A percentile compares a stretch with the other conserved stretches of the same genome.
phyloP scores from a whole-genome alignment of 2,888 invertebrate genomes.

The Elmis aenea region DNA sequence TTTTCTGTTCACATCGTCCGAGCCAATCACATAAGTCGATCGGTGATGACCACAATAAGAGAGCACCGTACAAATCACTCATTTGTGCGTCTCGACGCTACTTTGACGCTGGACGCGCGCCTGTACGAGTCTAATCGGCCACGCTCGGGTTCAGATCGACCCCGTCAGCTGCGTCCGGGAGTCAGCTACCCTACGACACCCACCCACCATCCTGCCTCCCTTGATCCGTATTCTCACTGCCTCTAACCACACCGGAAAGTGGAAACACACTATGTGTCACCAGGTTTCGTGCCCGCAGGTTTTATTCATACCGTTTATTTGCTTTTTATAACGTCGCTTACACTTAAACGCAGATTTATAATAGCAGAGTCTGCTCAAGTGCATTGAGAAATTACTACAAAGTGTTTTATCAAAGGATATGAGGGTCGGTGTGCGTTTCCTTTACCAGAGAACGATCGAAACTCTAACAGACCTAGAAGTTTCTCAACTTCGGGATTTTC shows the following conservation, averaged over 20 bases:
- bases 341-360: too few species aligned
- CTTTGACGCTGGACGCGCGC: conserved; percentile 21
- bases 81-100: conserved; percentile 22
- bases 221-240: conserved; percentile 17
- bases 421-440: too few species aligned
- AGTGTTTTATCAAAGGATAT: too few species aligned
- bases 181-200: conserved; percentile 18
- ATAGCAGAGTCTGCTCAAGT: too few species aligned
- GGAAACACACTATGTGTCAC: conserved; percentile 20
- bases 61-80: conserved; percentile 19
- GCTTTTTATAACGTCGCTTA: conserved; percentile 8
- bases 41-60: conserved; percentile 15
- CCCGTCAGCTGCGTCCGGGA: conserved; percentile 26
- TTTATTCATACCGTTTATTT: conserved; percentile 10
- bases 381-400: too few species aligned
- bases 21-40: conserved; percentile 15
- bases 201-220: conserved; percentile 16
- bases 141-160: conserved; percentile 22
- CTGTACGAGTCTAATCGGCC: conserved; percentile 19
- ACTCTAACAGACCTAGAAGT: too few species aligned
- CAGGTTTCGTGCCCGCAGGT: conserved; percentile 15
- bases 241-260: conserved; percentile 18
- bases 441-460: too few species aligned
- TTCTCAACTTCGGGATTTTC: too few species aligned
- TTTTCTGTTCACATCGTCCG: conserved; percentile 12